phyloP scores from a whole-genome alignment of 2,113 vertebrate genomes.

The Capreolus pygargus region DNA sequence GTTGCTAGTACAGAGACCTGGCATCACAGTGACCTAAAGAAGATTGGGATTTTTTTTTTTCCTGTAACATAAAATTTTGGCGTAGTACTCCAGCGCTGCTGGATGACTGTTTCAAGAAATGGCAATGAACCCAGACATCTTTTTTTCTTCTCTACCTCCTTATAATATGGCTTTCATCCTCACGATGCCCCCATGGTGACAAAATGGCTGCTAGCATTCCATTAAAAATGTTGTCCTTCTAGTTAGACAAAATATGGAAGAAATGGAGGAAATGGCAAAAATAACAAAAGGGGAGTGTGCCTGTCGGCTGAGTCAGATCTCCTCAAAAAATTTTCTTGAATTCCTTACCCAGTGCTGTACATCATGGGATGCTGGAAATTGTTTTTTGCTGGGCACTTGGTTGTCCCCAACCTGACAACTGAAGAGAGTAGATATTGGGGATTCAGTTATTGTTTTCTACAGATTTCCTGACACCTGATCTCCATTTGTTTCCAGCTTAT shows the following conservation, averaged over 20 bases:
- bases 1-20: neutral
- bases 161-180: neutral
- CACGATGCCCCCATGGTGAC: neutral
- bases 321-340: constrained; percentile 9
- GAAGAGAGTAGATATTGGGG: neutral
- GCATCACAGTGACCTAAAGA: neutral
- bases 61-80: neutral
- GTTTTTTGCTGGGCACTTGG: neutral
- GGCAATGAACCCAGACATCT: neutral
- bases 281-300: neutral
- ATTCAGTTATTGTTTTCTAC: neutral
- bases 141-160: neutral
- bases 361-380: neutral
- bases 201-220: neutral
- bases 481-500: neutral
- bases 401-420: neutral
- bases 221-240: neutral
- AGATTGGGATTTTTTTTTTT: neutral
- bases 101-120: neutral
- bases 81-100: neutral
- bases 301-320: neutral
- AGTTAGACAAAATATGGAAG: neutral
- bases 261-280: neutral
- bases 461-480: neutral
- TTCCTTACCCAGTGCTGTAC: neutral